Evolutionary conservation across 2,113 vertebrate genomes (phyloP), one percentile per base, ranked within the genome.

Genomic region (Haemorhous mexicanus): DNA sequence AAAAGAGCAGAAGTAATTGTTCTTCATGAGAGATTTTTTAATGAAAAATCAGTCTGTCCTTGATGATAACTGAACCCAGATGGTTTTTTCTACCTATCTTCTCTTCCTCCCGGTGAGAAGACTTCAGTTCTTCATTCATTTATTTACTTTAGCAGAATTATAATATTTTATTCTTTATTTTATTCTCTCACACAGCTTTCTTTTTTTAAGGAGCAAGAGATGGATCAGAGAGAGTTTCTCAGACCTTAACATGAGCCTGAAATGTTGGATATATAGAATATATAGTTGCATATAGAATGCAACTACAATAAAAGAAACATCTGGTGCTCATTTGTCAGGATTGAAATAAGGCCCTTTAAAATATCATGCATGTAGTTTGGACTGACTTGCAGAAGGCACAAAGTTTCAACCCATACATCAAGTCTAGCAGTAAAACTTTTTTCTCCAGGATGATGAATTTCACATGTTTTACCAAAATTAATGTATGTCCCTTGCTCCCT

Each of bases 271-370:
- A 6, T 68, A 47, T 52, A 84, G 93, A 96, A 90, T 64, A 27
- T 39, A 39, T 62, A 62, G 26, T 39, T 62, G 59, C 68, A 4
- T 64, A 44, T 52, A 86, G 92, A 96, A 90, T 72, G 64, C 83
- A 84, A 82, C 58, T 63, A 41, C 1, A 0, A 56, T 89, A 70
- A 90, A 90, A 90, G 52, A 90, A 94, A 92, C 79, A 92, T 92
- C 85, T 94, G 90, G 79, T 84, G 64, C 62, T 96, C 56, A 20
- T 96, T 92, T 93, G 28, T 90, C 55, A 68, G 83, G 61, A 27
- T 43, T 84, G 83, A 88, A 93, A 83, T 53, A 89, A 93, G 66
- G 68, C 68, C n/a, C 66, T 87, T 75, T 84, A 95, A 91, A 95
- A 83, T 56, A 79, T 82, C 39, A 6, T 79, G 66, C 49, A 28